Percentiles rank a stretch among this genome's conserved stretches.
These are phyloP conservation scores for Lasioglossum villosulum DNA, from an alignment of 2,888 invertebrate species.

Conservation along the genomic window DNA sequence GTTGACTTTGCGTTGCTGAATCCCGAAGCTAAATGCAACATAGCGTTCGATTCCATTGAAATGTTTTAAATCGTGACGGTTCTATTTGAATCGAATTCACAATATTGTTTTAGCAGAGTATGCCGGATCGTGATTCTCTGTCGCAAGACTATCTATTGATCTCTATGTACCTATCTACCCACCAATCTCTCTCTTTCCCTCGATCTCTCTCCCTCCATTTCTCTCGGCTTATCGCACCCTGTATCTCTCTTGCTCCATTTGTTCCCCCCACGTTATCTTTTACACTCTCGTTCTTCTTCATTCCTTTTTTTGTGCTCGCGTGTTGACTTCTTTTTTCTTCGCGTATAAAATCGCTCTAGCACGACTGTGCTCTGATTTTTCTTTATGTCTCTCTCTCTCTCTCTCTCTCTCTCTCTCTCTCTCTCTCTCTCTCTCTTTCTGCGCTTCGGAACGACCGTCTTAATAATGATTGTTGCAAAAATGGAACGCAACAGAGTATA, in stretches of 20 bases:
- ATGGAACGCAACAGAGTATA: constrained; percentile 18
- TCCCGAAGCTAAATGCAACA: not conserved
- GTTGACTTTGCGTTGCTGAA: not conserved
- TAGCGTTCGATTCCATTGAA: not conserved
- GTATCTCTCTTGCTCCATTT: constrained; percentile 14
- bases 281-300: not conserved
- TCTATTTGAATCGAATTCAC: too few relatives aligned
- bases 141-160: constrained; percentile 33
- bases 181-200: not conserved
- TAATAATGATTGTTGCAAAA: constrained; percentile 4
- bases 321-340: constrained; percentile 2
- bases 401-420: not conserved
- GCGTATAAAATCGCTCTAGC: constrained; percentile 25
- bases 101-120: not conserved
- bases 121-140: not conserved
- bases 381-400: not conserved
- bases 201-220: not conserved
- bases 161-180: constrained; percentile 42
- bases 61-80: not conserved
- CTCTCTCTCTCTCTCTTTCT: not conserved
- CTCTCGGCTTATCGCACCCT: constrained; percentile 27
- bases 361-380: not conserved
- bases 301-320: not conserved
- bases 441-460: not conserved
- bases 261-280: not conserved